Conservation (phyloP, 2,113 vertebrate species). For the Odontesthes bonariensis region DNA sequence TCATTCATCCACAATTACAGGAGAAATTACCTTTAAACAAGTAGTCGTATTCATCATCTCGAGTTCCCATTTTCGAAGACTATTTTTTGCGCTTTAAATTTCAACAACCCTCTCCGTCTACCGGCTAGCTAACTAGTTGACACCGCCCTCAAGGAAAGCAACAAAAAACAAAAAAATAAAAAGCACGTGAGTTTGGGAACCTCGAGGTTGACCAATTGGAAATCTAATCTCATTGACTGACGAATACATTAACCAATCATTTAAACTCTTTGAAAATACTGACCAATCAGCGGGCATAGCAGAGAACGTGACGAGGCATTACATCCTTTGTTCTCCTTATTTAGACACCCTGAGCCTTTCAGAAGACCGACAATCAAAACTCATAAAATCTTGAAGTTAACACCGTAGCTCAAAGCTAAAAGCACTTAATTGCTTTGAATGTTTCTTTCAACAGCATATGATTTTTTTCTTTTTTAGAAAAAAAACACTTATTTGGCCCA, state of each 20-base stretch:
- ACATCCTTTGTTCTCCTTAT: conserved; percentile 45
- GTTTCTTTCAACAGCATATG: no score
- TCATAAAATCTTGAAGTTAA: background rate
- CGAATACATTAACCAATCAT: conserved; percentile 17
- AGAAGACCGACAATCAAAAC: background rate
- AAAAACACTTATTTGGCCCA: no score
- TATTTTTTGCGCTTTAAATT: conserved; percentile 30
- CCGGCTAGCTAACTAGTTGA: conserved; percentile 24
- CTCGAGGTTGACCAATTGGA: conserved; percentile 59
- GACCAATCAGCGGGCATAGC: conserved; percentile 28
- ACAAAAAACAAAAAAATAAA: background rate
- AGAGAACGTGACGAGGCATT: background rate
- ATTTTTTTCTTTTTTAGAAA: no score
- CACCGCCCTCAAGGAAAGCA: conserved; percentile 45
- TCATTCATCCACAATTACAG: rapidly evolving
- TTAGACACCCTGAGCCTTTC: conserved; percentile 10
- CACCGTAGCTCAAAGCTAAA: no score
- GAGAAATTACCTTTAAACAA: conserved; percentile 82
- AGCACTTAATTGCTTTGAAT: no score
- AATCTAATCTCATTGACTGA: conserved; percentile 9
- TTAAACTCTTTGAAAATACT: rapidly evolving
- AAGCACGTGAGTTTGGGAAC: conserved; percentile 53
- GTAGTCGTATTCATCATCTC: conserved; percentile 86
- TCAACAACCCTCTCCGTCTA: conserved; percentile 28
- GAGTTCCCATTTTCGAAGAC: conserved; percentile 75